Conservation (phyloP, 2,888 invertebrate species). For the Hymenopus coronatus region DNA sequence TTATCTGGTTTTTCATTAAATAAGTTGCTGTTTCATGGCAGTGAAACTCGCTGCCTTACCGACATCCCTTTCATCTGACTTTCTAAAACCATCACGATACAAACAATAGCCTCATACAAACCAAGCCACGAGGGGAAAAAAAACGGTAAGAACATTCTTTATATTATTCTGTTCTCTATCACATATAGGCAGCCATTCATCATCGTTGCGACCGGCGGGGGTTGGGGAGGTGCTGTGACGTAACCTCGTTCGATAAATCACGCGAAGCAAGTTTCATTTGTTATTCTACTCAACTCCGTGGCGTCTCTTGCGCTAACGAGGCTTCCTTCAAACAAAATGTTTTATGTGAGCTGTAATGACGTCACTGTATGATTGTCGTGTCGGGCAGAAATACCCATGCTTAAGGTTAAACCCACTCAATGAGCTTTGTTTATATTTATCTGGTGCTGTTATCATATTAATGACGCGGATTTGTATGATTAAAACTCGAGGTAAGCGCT, state of each 20-base stretch:
- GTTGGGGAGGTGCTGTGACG: background rate
- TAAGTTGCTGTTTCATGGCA: background rate
- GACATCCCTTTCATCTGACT: background rate
- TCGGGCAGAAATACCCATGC: background rate
- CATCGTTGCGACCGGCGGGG: background rate
- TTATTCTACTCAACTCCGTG: background rate
- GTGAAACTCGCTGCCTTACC: background rate
- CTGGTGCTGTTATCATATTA: background rate
- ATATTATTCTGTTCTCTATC: background rate
- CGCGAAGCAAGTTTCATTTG: background rate
- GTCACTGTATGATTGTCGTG: background rate
- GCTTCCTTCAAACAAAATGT: background rate
- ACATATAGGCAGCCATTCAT: background rate
- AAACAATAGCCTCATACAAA: background rate
- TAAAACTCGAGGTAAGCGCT: background rate
- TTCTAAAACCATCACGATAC: background rate
- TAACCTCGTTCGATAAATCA: background rate
- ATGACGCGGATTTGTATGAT: background rate
- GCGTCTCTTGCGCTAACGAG: background rate
- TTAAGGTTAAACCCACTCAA: background rate
- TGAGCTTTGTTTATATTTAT: background rate
- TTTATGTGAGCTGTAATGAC: background rate
- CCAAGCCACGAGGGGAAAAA: background rate
- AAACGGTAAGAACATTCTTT: background rate
- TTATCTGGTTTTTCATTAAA: background rate